These are phyloP conservation scores for Acanthopleura granulata DNA, from an alignment of 2,888 invertebrate genomes.

Conservation along the genomic window DNA sequence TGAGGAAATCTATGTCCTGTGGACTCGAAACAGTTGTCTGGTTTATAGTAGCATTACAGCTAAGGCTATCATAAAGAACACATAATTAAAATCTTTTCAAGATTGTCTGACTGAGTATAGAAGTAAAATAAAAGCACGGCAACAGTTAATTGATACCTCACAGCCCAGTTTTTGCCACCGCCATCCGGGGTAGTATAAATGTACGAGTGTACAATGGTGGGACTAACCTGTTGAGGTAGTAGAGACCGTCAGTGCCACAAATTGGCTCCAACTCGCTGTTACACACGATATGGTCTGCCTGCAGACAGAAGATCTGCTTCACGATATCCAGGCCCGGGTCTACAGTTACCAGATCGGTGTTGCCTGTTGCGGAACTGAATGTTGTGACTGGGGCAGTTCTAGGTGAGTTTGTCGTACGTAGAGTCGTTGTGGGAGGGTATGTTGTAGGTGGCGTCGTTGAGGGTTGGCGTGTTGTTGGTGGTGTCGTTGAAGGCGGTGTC, in stretches of 20 bases:
- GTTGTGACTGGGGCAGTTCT: not conserved
- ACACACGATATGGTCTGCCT: not conserved
- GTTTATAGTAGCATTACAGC: too few species aligned
- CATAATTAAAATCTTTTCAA: too few species aligned
- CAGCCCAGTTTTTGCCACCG: too few species aligned
- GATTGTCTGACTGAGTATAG: too few species aligned
- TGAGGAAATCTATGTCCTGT: too few species aligned
- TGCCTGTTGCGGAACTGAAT: not conserved
- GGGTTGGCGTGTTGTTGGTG: not conserved
- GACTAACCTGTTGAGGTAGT: slow-evolving; percentile 11
- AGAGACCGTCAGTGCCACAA: slow-evolving; percentile 5
- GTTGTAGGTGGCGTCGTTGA: not conserved
- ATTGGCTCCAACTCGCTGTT: slow-evolving; percentile 6
- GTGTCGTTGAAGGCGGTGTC: not conserved
- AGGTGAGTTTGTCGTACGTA: not conserved
- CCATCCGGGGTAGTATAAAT: too few species aligned
- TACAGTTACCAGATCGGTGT: not conserved
- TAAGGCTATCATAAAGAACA: too few species aligned
- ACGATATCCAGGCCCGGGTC: not conserved
- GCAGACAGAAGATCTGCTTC: slow-evolving; percentile 3
- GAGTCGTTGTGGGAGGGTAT: not conserved
- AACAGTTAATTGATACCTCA: too few species aligned
- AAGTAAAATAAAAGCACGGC: too few species aligned
- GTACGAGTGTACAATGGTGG: not conserved
- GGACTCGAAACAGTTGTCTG: too few species aligned